Evolutionary conservation across 2,113 vertebrate species (phyloP).

Genomic region (Archocentrus centrarchus): DNA sequence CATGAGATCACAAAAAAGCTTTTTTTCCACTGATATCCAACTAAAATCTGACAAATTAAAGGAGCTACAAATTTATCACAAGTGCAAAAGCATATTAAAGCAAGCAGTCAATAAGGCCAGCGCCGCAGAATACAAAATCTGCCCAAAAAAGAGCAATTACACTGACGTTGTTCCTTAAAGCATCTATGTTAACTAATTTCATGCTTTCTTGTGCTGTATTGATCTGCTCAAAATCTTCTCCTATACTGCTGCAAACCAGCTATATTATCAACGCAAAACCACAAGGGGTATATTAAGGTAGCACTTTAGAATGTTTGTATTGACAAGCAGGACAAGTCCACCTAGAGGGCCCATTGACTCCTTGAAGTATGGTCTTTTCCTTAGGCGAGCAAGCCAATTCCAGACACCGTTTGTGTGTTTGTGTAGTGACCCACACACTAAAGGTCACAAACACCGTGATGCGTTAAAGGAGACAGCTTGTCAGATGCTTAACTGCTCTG

Average conservation of each 20-base stretch:
- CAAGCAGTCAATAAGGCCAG: constrained; percentile 18
- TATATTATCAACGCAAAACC: constrained; percentile 47
- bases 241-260: constrained; percentile 13
- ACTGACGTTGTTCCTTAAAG: background rate
- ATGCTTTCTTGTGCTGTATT: constrained; percentile 8
- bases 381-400: constrained; percentile 50
- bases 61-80: constrained; percentile 4
- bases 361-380: constrained; percentile 69
- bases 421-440: constrained; percentile 61
- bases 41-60: background rate
- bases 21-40: background rate
- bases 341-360: constrained; percentile 65
- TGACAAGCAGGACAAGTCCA: constrained; percentile 67
- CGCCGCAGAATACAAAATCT: background rate
- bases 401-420: constrained; percentile 57
- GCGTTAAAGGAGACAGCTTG: constrained; percentile 65
- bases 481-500: constrained; percentile 66
- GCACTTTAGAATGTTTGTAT: constrained; percentile 57
- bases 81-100: constrained; percentile 16
- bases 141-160: constrained; percentile 9
- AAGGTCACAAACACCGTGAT: constrained; percentile 58
- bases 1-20: background rate
- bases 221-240: constrained; percentile 31
- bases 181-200: constrained; percentile 21
- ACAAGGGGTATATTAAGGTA: constrained; percentile 57